Percentiles rank a stretch among this genome's conserved stretches.
Conservation (phyloP, 2,888 invertebrate genomes). For the Xestia ashworthii region DNA sequence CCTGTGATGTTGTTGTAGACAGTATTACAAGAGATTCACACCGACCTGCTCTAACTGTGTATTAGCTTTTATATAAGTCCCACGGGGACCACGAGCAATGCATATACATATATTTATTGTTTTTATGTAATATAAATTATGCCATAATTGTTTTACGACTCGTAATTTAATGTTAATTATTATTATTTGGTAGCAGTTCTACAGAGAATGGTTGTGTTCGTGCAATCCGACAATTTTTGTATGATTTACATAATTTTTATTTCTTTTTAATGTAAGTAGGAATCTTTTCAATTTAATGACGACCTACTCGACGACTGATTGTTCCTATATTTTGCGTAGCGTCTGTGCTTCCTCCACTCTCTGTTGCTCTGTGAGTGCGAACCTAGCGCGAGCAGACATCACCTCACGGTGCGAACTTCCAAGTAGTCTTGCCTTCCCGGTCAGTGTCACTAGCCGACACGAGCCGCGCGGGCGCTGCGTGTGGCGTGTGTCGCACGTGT, state of each 20-base stretch:
- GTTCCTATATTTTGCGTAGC: conserved; percentile 79
- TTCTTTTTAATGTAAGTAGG: conserved; percentile 78
- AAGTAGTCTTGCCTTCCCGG: conserved; percentile 36
- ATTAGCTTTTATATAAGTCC: conserved; percentile 59
- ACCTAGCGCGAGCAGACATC: conserved; percentile 13
- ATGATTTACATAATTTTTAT: conserved; percentile 75
- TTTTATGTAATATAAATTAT: conserved; percentile 83
- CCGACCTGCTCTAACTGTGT: conserved; percentile 55
- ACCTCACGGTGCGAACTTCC: conserved; percentile 37
- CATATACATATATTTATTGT: conserved; percentile 81
- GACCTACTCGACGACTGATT: conserved; percentile 80
- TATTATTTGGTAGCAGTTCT: conserved; percentile 73
- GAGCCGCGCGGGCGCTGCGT: background rate
- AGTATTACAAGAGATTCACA: conserved; percentile 60
- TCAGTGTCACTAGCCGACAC: conserved; percentile 13
- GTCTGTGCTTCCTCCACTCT: conserved; percentile 75
- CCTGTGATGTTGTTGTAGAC: conserved; percentile 50
- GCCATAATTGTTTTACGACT: conserved; percentile 87
- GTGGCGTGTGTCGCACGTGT: background rate
- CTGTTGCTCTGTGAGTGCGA: conserved; percentile 18
- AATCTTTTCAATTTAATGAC: conserved; percentile 76
- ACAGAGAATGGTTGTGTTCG: conserved; percentile 71
- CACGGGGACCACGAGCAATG: conserved; percentile 72
- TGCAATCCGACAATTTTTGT: conserved; percentile 74
- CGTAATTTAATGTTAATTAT: conserved; percentile 83